Conservation (phyloP, 1,140 invertebrate genomes). For the Parasteatoda tepidariorum region DNA sequence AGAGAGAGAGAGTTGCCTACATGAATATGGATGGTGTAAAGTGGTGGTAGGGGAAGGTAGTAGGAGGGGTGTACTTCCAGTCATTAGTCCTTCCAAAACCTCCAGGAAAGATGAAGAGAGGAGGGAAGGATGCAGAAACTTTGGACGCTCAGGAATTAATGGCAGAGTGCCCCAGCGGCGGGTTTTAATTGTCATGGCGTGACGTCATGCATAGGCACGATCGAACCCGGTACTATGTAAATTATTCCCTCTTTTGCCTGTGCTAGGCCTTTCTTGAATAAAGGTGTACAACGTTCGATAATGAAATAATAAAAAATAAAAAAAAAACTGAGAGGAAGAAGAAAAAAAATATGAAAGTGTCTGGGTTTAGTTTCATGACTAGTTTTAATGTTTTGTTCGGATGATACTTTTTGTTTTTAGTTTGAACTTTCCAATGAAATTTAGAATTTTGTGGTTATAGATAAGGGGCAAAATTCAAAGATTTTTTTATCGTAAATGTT, state of each 20-base stretch:
- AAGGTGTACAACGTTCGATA: slow-evolving; percentile 32
- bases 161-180: slow-evolving; percentile 46
- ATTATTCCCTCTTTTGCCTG: slow-evolving; percentile 53
- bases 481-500: no score
- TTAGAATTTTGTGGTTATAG: no score
- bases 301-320: no score
- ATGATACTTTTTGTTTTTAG: no score
- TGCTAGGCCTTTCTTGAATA: background rate
- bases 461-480: no score
- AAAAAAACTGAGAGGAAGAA: no score
- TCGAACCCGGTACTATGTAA: slow-evolving; percentile 56
- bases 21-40: slow-evolving; percentile 61
- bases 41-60: background rate
- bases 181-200: slow-evolving; percentile 56
- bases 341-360: no score
- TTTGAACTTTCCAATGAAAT: no score
- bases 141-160: slow-evolving; percentile 47
- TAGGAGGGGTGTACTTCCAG: slow-evolving; percentile 15
- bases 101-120: background rate
- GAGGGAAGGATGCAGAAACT: slow-evolving; percentile 3
- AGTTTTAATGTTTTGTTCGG: no score
- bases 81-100: slow-evolving; percentile 53
- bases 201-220: slow-evolving; percentile 42
- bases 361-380: no score
- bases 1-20: slow-evolving; percentile 17